Base-by-base conservation (phyloP, 2,888 invertebrate species). In the Lepidocyrtinus sp. region DNA sequence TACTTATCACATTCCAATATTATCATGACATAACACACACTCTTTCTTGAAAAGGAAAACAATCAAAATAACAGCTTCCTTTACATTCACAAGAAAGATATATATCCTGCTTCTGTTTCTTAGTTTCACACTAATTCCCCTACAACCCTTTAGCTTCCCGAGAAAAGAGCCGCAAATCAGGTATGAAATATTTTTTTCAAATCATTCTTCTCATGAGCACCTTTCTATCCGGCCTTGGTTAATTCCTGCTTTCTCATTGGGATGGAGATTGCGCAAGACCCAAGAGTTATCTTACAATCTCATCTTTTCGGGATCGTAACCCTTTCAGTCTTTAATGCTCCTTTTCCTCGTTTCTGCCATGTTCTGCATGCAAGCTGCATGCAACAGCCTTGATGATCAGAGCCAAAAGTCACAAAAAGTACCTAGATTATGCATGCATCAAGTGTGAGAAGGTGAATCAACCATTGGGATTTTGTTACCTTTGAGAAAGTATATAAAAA, bases 221-320 rank as follows among this genome's bases (percentile, higher is more conserved):
- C 64, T 24, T 50, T 73, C 64, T 73, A 64, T 64, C 50, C 73
- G 73, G 73, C 73, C 73, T 73, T 73, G 73, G 64, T 73, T 45
- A 50, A 64, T 26, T 64, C n/a, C n/a, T 63, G 71, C 46, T 62
- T 71, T 62, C 59, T 22, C 26, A 64, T 25, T 64, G 15, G 64
- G 24, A 22, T 15, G 17, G 2, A 22, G 25, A 63, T 63, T 65
- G 1, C 21, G 65, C 27, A 65, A 1, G 27, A 19, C 27, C 27
- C 36, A 12, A 61, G 12, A n/a, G 25, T 68, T 46, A 24, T 24
- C 24, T 50, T n/a, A n/a, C n/a, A n/a, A n/a, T 68, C 12, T 68
- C n/a, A 24, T 68, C 12, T 24, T 17, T 55, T 21, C 17, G 25
- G 5, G 45, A 67, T n/a, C 7, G 22, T 19, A 26, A 22, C 12